Percentiles rank a stretch among this genome's conserved stretches.
These are phyloP conservation scores for Drosophila fuyamai DNA, from an alignment of 1,140 invertebrate species.

Conservation along the genomic window DNA sequence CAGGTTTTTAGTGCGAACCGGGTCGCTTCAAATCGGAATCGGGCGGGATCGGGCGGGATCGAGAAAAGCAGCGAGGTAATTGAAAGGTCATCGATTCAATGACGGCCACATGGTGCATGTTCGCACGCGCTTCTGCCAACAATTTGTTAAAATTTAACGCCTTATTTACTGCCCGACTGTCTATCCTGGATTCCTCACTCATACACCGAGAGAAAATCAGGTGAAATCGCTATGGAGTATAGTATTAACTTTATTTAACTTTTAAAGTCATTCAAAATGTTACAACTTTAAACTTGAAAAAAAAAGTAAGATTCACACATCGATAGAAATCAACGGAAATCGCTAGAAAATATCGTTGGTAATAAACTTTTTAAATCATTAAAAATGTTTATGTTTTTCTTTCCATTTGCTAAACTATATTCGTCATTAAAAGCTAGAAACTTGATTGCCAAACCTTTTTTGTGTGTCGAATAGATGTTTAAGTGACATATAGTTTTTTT, in stretches of 20 bases:
- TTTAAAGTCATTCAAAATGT: not conserved
- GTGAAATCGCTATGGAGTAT: not conserved
- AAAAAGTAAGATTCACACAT: no score
- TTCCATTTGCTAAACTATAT: no score
- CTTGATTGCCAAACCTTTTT: not conserved
- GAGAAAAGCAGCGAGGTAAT: constrained; percentile 60
- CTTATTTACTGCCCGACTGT: constrained; percentile 73
- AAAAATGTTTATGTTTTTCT: no score
- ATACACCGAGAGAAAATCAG: not conserved
- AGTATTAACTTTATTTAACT: no score
- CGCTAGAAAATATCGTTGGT: no score
- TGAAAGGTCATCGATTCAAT: constrained; percentile 72
- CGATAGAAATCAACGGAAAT: no score
- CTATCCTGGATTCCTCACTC: constrained; percentile 6
- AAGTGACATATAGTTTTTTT: not conserved
- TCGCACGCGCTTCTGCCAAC: constrained; percentile 65
- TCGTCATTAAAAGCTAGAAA: no score
- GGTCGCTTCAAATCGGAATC: not conserved
- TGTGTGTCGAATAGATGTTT: not conserved
- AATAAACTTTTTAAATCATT: no score
- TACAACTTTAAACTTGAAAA: not conserved
- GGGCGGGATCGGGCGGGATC: not conserved
- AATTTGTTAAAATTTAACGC: constrained; percentile 83
- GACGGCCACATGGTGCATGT: constrained; percentile 49
- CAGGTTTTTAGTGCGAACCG: constrained; percentile 60